These are phyloP conservation scores for Anguilla japonica DNA, from an alignment of 2,113 vertebrate genomes.

Conservation along the genomic window DNA sequence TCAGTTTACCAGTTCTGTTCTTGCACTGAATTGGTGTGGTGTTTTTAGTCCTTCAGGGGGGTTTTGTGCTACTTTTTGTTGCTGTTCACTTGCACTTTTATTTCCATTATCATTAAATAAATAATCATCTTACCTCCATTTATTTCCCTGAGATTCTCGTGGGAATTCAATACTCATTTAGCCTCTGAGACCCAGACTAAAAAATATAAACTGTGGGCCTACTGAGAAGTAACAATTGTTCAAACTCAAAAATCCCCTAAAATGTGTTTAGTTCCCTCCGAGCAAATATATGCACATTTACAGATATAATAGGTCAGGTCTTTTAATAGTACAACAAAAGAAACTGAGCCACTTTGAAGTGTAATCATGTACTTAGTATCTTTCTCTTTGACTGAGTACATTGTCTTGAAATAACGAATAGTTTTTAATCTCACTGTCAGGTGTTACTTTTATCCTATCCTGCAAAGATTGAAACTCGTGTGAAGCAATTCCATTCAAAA, in stretches of 20 bases:
- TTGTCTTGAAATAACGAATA: slow-evolving; percentile 10
- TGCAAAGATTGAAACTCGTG: no score
- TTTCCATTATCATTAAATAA: no score
- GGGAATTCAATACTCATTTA: background rate
- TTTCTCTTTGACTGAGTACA: slow-evolving; percentile 15
- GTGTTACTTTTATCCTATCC: no score
- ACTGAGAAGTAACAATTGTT: background rate
- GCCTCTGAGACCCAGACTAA: background rate
- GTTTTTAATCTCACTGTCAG: background rate
- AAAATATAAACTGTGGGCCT: background rate
- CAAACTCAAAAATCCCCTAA: background rate
- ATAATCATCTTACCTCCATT: background rate
- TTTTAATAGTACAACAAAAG: background rate
- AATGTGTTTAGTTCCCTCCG: background rate
- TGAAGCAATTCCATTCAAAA: no score
- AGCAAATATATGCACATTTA: background rate
- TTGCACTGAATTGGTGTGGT: no score
- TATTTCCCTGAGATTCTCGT: background rate
- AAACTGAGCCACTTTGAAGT: background rate
- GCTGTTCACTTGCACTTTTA: no score
- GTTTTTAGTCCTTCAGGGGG: no score
- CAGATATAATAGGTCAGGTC: background rate
- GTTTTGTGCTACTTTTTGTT: no score
- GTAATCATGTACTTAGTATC: background rate
- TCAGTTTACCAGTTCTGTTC: no score